Conservation (phyloP, 1,140 invertebrate species). For the Aricia agestis region DNA sequence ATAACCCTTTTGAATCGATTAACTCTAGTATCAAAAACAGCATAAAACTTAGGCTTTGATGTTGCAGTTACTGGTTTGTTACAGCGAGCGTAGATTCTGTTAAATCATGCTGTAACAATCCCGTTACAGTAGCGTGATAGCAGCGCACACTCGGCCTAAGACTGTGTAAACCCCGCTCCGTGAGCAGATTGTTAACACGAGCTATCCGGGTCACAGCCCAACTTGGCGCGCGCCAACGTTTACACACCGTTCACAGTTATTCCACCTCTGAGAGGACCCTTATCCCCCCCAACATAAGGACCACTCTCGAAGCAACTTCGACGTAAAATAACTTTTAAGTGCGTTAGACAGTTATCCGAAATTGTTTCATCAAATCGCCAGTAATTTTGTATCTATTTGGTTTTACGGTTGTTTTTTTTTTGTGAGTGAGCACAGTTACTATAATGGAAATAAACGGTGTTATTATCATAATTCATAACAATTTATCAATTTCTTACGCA, state of each 20-base stretch:
- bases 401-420: background rate
- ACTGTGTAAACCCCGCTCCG: conserved; percentile 33
- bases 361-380: background rate
- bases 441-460: background rate
- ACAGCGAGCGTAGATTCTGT: no score
- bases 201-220: conserved; percentile 50
- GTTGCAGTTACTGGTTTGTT: no score
- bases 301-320: no score
- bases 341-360: background rate
- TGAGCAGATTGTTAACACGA: conserved; percentile 56
- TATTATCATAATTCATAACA: background rate
- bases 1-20: no score
- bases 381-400: background rate
- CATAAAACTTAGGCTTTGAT: no score
- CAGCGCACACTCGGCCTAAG: background rate
- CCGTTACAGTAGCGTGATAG: background rate
- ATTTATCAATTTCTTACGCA: no score
- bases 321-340: background rate
- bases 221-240: background rate
- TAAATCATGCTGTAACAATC: background rate
- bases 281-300: no score
- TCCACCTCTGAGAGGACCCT: no score
- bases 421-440: background rate
- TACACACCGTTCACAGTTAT: no score
- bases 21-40: no score